Evolutionary conservation across 1,140 invertebrate genomes (phyloP), one percentile per base, ranked within the genome.

Genomic region (Stegodyphus dumicola): DNA sequence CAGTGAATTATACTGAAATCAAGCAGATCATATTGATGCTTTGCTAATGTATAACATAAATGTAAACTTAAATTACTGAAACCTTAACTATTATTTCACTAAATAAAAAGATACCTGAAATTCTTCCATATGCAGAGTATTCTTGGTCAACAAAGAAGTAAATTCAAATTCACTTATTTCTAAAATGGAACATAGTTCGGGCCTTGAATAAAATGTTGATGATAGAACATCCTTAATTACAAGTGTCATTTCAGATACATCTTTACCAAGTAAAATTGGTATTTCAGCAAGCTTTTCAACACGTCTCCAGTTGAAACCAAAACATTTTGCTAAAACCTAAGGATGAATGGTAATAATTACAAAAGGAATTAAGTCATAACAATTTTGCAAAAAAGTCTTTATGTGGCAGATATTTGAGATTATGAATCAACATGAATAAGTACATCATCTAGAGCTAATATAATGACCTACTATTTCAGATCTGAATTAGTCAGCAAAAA

Each of bases 121-220:
- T 67, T 79, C 53, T 17, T 77, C 53, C 11, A 88, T 56, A 52
- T 74, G 2, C 33, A 17, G 77, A 10, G 87, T 88, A 54, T 88
- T 88, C 53, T 84, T 65, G 65, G 64, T 87, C 56, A 88, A 56
- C 17, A 84, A 76, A 11, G 54, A 18, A 15, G 15, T 92, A 86
- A 99, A 90, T 88, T 94, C 93, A 60, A 94, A 91, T 87, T 93
- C 91, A 60, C 91, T 93, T 0, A 95, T 93, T 18, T 92, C 92
- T 76, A 98, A 92, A 70, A 93, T 90, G 64, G 92, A 76, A 87
- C 92, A 93, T 85, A 99, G 92, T 91, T 99, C 96, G 11, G 93
- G 89, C 87, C 95, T 94, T 15, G 92, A 93, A 89, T 98, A 99
- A 0, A 93, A 91, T 54, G 93, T 92, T 87, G 93, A 91, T 17